Evolutionary conservation across 2,888 invertebrate genomes (phyloP).

Genomic region (Argyresthia albistria): DNA sequence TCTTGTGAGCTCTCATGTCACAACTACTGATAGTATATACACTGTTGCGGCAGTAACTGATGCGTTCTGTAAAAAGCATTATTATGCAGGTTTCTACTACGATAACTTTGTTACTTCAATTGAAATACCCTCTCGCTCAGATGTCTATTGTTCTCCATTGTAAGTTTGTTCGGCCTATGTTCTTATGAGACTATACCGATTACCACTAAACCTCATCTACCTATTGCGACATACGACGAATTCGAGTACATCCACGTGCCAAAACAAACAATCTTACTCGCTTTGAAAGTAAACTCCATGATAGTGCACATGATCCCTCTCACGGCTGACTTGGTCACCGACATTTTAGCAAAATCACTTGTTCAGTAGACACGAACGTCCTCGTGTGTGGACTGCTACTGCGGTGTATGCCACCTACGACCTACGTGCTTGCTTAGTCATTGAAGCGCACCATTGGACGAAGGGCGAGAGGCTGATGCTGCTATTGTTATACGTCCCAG

Average conservation of each 20-base stretch:
- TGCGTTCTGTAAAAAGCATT: too few relatives aligned
- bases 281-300: constrained; percentile 67
- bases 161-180: too few relatives aligned
- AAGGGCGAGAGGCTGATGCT: constrained; percentile 46
- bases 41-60: too few relatives aligned
- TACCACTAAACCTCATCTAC: too few relatives aligned
- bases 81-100: too few relatives aligned
- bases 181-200: too few relatives aligned
- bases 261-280: constrained; percentile 44
- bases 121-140: too few relatives aligned
- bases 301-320: constrained; percentile 65
- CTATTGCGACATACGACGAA: background rate
- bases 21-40: too few relatives aligned
- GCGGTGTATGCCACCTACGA: constrained; percentile 26
- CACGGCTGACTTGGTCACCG: constrained; percentile 55
- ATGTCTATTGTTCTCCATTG: too few relatives aligned
- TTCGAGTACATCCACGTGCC: background rate
- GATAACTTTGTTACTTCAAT: too few relatives aligned
- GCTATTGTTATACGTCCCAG: constrained; percentile 65
- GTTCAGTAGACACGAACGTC: constrained; percentile 1
- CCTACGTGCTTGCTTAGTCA: constrained; percentile 45
- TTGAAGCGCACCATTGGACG: constrained; percentile 62
- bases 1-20: too few relatives aligned
- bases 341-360: constrained; percentile 26
- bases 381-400: constrained; percentile 28